phyloP scores from a whole-genome alignment of 2,888 invertebrate genomes.

The Eustalomyia histrio region DNA sequence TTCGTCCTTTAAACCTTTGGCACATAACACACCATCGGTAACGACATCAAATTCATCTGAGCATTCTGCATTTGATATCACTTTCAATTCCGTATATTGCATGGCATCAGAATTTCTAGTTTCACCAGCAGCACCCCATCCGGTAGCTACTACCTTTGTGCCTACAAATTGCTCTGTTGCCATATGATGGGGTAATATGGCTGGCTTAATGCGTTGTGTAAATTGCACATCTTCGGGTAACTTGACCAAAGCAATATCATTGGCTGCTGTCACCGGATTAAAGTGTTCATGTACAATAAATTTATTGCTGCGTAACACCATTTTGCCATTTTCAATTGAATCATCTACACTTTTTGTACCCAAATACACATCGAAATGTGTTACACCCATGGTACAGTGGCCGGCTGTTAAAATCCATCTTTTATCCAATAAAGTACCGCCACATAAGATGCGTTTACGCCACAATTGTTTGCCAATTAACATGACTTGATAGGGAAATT shows the following conservation, averaged over 20 bases:
- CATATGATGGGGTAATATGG: slow-evolving; percentile 70
- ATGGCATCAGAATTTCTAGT: slow-evolving; percentile 74
- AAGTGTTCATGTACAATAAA: slow-evolving; percentile 77
- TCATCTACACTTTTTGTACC: slow-evolving; percentile 76
- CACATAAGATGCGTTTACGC: slow-evolving; percentile 76
- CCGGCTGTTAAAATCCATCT: slow-evolving; percentile 79
- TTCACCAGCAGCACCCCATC: slow-evolving; percentile 76
- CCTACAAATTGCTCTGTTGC: slow-evolving; percentile 71
- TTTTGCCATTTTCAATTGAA: slow-evolving; percentile 71
- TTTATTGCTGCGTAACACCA: slow-evolving; percentile 73
- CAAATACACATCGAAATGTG: slow-evolving; percentile 77
- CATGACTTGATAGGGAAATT: slow-evolving; percentile 79
- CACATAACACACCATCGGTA: slow-evolving; percentile 75
- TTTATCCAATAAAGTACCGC: slow-evolving; percentile 76
- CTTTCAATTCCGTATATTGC: slow-evolving; percentile 77
- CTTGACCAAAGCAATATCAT: slow-evolving; percentile 78
- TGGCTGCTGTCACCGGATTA: slow-evolving; percentile 73
- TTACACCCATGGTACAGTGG: slow-evolving; percentile 77
- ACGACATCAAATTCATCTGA: slow-evolving; percentile 75
- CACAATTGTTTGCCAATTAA: slow-evolving; percentile 77
- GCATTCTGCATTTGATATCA: slow-evolving; percentile 76
- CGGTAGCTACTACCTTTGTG: slow-evolving; percentile 75
- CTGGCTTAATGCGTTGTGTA: slow-evolving; percentile 75
- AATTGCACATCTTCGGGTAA: slow-evolving; percentile 73
- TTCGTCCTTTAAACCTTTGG: slow-evolving; percentile 75